Evolutionary conservation across 2,888 invertebrate genomes (phyloP), one percentile per base, ranked within the genome.

Genomic region (Sarcophaga caerulescens): DNA sequence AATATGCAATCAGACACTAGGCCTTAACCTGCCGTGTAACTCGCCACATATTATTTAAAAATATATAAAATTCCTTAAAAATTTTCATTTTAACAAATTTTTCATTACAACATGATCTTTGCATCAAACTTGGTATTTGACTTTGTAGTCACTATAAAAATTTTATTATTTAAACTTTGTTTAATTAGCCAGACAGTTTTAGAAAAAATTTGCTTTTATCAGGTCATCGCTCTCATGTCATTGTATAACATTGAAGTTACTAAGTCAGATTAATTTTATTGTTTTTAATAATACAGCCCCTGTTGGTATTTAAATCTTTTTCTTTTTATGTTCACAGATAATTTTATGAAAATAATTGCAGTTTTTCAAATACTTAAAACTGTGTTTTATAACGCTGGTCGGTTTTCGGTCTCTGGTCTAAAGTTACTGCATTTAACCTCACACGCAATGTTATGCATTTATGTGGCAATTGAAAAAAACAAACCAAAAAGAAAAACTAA

Each of bases 341-440:
- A 82, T 82, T 82, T 47, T 76, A 70, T 75, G 59, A 70, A 74
- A 80, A 84, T 80, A 84, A 79, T 80, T 75, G 69, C 80, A 70
- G 23, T 84, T 82, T 35, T 82, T 75, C 10, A 69, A 79, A 79
- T 63, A 60, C 52, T 73, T 74, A 63, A 17, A 17, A 14, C 17
- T 59, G 14, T 73, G 60, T 76, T 47, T 76, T 12, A 63, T 63
- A 45, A 75, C 74, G 25, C 19, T 17, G 47, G 44, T 47, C 57
- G 35, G 60, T 60, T 19, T 60, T 60, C 1, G n/a, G n/a, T n/a
- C 19, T 60, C n/a, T 60, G 60, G 19, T 21, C 21, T 60, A 60
- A 3, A 19, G 52, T 52, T 52, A 52, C 23, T 44, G 45, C 65
- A 74, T 60, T 81, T 81, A 85, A 85, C 81, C 85, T 85, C 81